Evolutionary conservation across 2,888 invertebrate species (phyloP).

Genomic region (Synanthedon vespiformis): DNA sequence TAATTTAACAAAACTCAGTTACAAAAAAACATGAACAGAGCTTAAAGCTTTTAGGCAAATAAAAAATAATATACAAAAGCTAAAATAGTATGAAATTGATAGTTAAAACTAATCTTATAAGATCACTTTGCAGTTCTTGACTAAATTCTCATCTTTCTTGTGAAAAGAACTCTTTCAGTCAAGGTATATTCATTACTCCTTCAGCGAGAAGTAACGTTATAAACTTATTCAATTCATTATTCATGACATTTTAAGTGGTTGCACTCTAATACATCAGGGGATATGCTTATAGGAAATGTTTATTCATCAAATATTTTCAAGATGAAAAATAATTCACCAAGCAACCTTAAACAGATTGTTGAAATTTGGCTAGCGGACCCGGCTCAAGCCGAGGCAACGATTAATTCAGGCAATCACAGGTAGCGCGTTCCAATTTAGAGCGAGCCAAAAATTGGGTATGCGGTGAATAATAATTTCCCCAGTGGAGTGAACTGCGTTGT

Average conservation of each 20-base stretch:
- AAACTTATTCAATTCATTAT: background rate
- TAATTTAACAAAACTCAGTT: too few relatives aligned
- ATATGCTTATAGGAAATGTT: background rate
- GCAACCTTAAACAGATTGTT: slow-evolving; percentile 3
- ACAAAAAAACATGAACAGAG: too few relatives aligned
- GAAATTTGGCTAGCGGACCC: slow-evolving; percentile 3
- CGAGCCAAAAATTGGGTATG: slow-evolving; percentile 57
- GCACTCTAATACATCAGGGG: background rate
- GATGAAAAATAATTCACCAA: slow-evolving; percentile 3
- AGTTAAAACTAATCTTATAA: background rate
- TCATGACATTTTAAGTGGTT: background rate
- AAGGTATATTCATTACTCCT: background rate
- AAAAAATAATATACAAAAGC: too few relatives aligned
- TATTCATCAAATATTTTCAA: background rate
- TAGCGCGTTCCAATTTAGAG: slow-evolving; percentile 47
- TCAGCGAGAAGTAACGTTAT: background rate
- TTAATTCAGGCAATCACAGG: slow-evolving; percentile 47
- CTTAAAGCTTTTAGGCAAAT: too few relatives aligned
- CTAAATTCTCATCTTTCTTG: background rate
- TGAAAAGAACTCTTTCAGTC: background rate
- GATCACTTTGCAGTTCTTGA: slow-evolving; percentile 1
- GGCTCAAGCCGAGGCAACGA: slow-evolving; percentile 19
- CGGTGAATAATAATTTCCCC: slow-evolving; percentile 66
- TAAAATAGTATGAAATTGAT: too few relatives aligned
- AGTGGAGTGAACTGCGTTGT: slow-evolving; percentile 56